Evolutionary conservation across 2,888 invertebrate species (phyloP).

Genomic region (Microplitis manilae): DNA sequence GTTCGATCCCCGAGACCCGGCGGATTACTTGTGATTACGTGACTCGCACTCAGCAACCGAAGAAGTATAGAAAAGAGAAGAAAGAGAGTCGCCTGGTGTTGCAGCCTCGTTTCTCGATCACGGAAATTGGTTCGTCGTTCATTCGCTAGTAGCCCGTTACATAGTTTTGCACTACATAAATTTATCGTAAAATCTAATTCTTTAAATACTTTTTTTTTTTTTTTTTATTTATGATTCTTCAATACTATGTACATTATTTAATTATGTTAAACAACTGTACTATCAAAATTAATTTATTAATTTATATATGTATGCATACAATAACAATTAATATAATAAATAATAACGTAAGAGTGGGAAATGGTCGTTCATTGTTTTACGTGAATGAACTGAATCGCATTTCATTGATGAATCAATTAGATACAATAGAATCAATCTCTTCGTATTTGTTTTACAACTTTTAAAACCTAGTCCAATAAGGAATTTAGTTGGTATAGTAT

Average conservation of each 20-base stretch:
- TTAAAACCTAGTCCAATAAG: slow-evolving; percentile 24
- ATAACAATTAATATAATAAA: neutral
- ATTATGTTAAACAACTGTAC: neutral
- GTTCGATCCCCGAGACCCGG: slow-evolving; percentile 34
- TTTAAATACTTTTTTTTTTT: neutral
- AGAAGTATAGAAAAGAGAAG: slow-evolving; percentile 20
- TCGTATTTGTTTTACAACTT: slow-evolving; percentile 12
- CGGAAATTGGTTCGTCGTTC: slow-evolving; percentile 35
- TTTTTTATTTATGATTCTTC: neutral
- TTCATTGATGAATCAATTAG: slow-evolving; percentile 22
- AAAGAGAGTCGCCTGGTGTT: slow-evolving; percentile 15
- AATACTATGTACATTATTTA: neutral
- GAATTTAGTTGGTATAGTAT: neutral
- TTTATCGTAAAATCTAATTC: slow-evolving; percentile 13
- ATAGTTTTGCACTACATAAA: slow-evolving; percentile 35
- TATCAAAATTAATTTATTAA: slow-evolving; percentile 7
- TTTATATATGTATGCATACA: neutral
- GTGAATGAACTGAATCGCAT: slow-evolving; percentile 6
- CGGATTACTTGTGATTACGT: slow-evolving; percentile 52
- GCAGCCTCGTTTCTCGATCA: slow-evolving; percentile 34
- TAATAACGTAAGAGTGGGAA: neutral
- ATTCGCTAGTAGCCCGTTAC: slow-evolving; percentile 29
- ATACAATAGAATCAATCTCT: slow-evolving; percentile 1
- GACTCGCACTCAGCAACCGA: slow-evolving; percentile 46
- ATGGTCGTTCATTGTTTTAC: neutral